Evolutionary conservation across 2,888 invertebrate species (phyloP), one percentile per base, ranked within the genome.

Genomic region (Cosmopolites sordidus): DNA sequence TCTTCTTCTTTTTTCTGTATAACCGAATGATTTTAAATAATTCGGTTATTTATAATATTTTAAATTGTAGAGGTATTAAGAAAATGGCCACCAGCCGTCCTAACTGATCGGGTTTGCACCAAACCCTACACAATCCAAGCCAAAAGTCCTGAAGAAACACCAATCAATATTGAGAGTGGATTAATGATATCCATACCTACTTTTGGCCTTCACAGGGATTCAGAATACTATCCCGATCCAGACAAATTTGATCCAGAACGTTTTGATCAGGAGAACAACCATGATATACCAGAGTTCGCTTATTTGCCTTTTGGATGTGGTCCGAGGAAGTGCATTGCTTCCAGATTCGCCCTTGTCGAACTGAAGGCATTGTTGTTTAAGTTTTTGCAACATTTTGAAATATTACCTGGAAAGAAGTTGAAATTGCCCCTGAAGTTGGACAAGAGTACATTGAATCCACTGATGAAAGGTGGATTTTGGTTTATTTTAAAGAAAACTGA

Each of bases 401-500:
- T 38, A 14, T 17, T 38, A 1, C 62, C 65, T 1, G 60, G 56
- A 17, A 62, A 63, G 11, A 69, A 58, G 30, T 49, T 58, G 0
- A 2, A 33, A 8, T 49, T 59, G 27, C 62, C 62, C 6, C 14
- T 60, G 16, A 49, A 33, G 16, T 14, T 52, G 14, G 6, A 2
- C 8, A 18, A 8, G 3, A 6, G 16, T 6, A 5, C 27, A 8
- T 16, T 27, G 1, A n/a, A 12, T 18, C 15, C 12, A 12, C 4
- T 15, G 4, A 60, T 65, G 5, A 63, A 64, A 44, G 54, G 58
- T 33, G 68, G 68, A 12, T 65, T 66, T 52, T 64, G 63, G 63
- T 59, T 69, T 16, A 66, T 65, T 12, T 52, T 69, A 11, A 63
- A 65, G 43, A 43, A 39, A n/a, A n/a, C n/a, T n/a, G n/a, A n/a